Conservation (phyloP, 1,140 invertebrate genomes). For the Drosophila melanogaster region Release_6_plus_ISO1_MT NT_037436.4:160001-160500, state of each 20-base stretch:
- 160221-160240: constrained; percentile 17
- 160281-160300: constrained; percentile 40
- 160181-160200: constrained; percentile 61
- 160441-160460: constrained; percentile 6
- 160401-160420: constrained; percentile 14
- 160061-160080: constrained; percentile 11
- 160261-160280: constrained; percentile 61
- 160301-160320: constrained; percentile 20
- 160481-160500: constrained; percentile 46
- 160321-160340: constrained; percentile 17
- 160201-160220: constrained; percentile 24
- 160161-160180: constrained; percentile 45
- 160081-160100: constrained; percentile 52
- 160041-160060: constrained; percentile 64
- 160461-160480: constrained; percentile 38
- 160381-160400: constrained; percentile 58
- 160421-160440: constrained; percentile 65
- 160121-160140: constrained; percentile 10
- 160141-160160: constrained; percentile 42
- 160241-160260: constrained; percentile 26
- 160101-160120: neutral
- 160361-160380: constrained; percentile 34
- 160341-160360: constrained; percentile 52
- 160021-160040: constrained; percentile 82
- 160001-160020: constrained; percentile 74